Conservation (phyloP, 2,797 vertebrate genomes). For the Oryzias sinensis region DNA sequence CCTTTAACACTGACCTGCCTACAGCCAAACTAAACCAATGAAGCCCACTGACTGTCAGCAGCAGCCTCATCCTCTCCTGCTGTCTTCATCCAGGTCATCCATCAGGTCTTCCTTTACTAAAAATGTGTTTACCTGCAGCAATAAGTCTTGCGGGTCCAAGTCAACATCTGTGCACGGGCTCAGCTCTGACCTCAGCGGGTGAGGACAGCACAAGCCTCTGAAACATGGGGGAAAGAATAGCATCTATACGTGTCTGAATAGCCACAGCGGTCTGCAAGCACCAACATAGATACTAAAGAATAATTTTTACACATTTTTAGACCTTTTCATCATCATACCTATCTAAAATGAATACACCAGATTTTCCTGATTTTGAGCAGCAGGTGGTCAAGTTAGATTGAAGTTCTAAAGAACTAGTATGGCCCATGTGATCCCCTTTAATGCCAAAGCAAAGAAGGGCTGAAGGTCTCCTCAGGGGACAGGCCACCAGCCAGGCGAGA, state of each 20-base stretch:
- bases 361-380: constrained; percentile 13
- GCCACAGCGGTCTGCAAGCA: no score
- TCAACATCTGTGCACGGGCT: constrained; percentile 7
- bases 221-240: constrained; percentile 13
- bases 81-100: no score
- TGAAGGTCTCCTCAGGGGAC: constrained; percentile 37
- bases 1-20: constrained; percentile 44
- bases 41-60: constrained; percentile 51
- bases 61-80: constrained; percentile 22
- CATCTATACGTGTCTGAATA: neutral
- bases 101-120: no score
- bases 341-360: constrained; percentile 7
- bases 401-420: neutral
- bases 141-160: constrained; percentile 3
- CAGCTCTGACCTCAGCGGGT: constrained; percentile 32
- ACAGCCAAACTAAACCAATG: constrained; percentile 56
- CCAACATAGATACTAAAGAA: constrained; percentile 1
- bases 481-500: constrained; percentile 5
- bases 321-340: neutral
- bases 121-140: no score
- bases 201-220: constrained; percentile 24
- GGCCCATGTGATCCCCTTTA: constrained; percentile 40
- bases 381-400: constrained; percentile 1
- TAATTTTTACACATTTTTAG: neutral
- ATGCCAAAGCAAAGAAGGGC: constrained; percentile 31